phyloP scores from a whole-genome alignment of 2,797 vertebrate genomes.

The Notolepis coatsorum region DNA sequence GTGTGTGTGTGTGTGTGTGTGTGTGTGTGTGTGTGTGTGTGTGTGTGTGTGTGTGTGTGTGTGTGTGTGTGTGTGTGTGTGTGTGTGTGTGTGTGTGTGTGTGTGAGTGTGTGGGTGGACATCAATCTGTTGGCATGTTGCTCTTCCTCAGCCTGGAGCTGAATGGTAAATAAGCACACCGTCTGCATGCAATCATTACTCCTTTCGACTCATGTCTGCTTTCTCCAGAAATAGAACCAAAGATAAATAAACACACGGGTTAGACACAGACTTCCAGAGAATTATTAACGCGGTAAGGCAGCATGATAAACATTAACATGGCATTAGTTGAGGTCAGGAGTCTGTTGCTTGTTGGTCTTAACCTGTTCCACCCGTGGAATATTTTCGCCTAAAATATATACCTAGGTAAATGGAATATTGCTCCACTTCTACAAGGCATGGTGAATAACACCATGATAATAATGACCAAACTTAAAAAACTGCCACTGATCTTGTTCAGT shows the following conservation, averaged over 20 bases:
- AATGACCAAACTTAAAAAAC: too few relatives aligned
- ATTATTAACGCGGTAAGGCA: conserved; percentile 39
- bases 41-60: too few relatives aligned
- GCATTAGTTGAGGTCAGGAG: neutral
- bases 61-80: neutral
- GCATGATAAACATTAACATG: conserved; percentile 10
- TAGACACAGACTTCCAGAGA: conserved; percentile 21
- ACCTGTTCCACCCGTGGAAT: too few relatives aligned
- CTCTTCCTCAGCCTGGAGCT: conserved; percentile 16
- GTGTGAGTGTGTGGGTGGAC: conserved; percentile 9
- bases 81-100: too few relatives aligned
- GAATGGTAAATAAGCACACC: conserved; percentile 7
- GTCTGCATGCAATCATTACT: neutral
- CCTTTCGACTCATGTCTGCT: conserved; percentile 2
- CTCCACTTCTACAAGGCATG: too few relatives aligned
- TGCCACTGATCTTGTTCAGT: too few relatives aligned
- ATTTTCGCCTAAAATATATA: too few relatives aligned
- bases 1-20: too few relatives aligned
- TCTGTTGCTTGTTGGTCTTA: neutral
- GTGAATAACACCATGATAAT: too few relatives aligned
- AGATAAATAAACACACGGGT: neutral
- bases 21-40: too few relatives aligned
- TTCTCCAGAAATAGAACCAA: conserved; percentile 46
- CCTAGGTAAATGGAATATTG: too few relatives aligned
- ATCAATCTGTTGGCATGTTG: conserved; percentile 18